These are phyloP conservation scores for Xiphophorus birchmanni DNA, from an alignment of 2,797 vertebrate species.

Conservation along the genomic window DNA sequence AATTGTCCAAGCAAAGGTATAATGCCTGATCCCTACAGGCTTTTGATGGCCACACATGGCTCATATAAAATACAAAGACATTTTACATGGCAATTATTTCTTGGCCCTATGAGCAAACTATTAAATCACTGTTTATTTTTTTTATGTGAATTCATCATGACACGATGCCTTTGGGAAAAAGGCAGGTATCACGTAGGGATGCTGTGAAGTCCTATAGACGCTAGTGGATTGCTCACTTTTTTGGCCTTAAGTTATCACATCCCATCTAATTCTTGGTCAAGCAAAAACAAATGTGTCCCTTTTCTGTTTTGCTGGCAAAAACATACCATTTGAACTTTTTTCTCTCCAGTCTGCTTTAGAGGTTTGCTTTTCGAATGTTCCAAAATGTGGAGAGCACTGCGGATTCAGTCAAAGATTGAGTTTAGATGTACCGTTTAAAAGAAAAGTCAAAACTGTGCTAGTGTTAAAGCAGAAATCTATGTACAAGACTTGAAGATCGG, in stretches of 20 bases:
- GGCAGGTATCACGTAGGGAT: background rate
- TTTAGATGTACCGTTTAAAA: slow-evolving; percentile 39
- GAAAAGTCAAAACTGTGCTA: slow-evolving; percentile 8
- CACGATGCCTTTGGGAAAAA: background rate
- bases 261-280: background rate
- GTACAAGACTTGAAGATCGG: slow-evolving; percentile 42
- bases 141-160: background rate
- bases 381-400: background rate
- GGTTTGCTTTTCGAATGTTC: slow-evolving; percentile 28
- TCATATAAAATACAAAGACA: background rate
- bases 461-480: slow-evolving; percentile 22
- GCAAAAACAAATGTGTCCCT: background rate
- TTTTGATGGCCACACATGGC: background rate
- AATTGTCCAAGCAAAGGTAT: background rate
- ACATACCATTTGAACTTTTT: slow-evolving; percentile 1
- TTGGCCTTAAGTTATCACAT: background rate
- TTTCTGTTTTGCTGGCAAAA: slow-evolving; percentile 35
- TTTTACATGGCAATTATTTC: background rate
- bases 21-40: background rate
- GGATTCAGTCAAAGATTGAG: slow-evolving; percentile 28
- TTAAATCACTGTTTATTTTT: background rate
- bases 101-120: background rate
- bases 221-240: background rate
- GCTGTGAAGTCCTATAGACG: background rate
- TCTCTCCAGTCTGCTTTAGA: slow-evolving; percentile 28